These are phyloP conservation scores for Brachypteracias leptosomus DNA, from an alignment of 2,113 vertebrate genomes.

Conservation along the genomic window DNA sequence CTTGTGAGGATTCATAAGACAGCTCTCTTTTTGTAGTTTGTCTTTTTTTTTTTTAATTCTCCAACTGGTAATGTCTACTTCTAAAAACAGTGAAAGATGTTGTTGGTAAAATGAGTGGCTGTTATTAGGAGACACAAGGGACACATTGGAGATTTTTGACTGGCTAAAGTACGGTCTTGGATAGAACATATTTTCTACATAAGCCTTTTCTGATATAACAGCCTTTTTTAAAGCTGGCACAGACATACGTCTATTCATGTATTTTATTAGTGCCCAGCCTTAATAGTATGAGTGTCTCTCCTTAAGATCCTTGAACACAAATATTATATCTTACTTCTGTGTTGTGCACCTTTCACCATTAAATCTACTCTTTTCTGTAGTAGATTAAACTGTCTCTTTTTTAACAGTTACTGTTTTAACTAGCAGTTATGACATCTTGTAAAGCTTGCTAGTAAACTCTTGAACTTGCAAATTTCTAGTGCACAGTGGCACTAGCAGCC, in stretches of 20 bases:
- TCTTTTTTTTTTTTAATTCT: not conserved
- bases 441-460: not conserved
- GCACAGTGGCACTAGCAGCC: not conserved
- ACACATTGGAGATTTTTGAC: not conserved
- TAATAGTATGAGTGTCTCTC: not conserved
- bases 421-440: not conserved
- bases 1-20: not conserved
- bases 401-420: not conserved
- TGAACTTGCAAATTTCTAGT: not conserved
- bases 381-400: not conserved
- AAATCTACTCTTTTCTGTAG: not conserved
- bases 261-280: not conserved
- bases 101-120: not conserved
- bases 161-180: not conserved
- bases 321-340: not conserved
- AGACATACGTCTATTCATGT: not conserved
- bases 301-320: not conserved
- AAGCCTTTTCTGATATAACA: not conserved
- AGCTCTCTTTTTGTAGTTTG: not conserved
- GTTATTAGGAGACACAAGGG: not conserved
- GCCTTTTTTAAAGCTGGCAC: not conserved
- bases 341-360: not conserved
- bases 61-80: not conserved
- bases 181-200: not conserved
- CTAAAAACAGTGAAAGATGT: not conserved